Evolutionary conservation across 2,888 invertebrate species (phyloP).

Genomic region (Acleris sparsana): DNA sequence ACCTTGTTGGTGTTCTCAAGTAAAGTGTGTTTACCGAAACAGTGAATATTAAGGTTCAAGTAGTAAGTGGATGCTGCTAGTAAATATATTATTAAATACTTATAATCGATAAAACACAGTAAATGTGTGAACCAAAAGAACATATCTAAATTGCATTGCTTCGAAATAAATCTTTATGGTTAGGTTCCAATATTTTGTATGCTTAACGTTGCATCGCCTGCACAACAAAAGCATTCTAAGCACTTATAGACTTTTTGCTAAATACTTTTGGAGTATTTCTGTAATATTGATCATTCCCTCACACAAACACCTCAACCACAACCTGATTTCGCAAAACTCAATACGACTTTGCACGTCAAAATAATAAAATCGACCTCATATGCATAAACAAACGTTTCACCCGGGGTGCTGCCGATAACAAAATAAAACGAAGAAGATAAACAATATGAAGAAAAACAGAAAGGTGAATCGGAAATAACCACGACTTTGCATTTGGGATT

Average conservation of each 20-base stretch:
- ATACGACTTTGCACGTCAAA: conserved; percentile 30
- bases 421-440: conserved; percentile 77
- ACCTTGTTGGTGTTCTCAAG: conserved; percentile 4
- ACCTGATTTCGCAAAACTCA: conserved; percentile 28
- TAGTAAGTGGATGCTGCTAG: no score
- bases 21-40: background rate
- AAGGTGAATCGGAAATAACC: conserved; percentile 75
- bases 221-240: no score
- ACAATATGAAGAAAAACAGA: conserved; percentile 78
- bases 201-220: no score
- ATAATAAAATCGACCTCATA: conserved; percentile 46
- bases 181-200: no score
- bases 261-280: background rate
- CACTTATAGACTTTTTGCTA: no score
- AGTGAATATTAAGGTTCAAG: no score
- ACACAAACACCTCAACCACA: background rate
- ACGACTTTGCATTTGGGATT: conserved; percentile 79
- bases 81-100: no score
- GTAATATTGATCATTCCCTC: background rate
- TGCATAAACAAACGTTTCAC: conserved; percentile 68
- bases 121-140: no score
- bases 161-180: no score
- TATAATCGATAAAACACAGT: no score
- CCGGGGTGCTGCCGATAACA: conserved; percentile 59
- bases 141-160: no score